Evolutionary conservation across 1,140 invertebrate species (phyloP), one percentile per base, ranked within the genome.

Genomic region (Habropoda laboriosa): DNA sequence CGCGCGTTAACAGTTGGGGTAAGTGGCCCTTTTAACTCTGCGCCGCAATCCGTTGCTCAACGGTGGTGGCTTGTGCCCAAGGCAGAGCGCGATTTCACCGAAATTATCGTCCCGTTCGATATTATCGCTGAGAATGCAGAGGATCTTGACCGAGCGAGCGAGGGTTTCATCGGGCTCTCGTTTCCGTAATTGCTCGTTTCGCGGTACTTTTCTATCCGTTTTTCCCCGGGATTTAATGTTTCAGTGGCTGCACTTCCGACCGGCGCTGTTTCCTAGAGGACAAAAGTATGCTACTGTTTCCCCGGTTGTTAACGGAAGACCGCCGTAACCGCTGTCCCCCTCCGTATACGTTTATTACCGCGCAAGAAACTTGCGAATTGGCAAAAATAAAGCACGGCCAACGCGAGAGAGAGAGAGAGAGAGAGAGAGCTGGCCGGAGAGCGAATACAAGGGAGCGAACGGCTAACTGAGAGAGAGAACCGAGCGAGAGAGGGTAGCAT

Each of bases 401-500:
- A 45, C 40, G 27, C n/a, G n/a, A n/a, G n/a, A n/a, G n/a, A n/a
- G n/a, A n/a, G n/a, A n/a, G n/a, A n/a, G n/a, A n/a, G n/a, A n/a
- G n/a, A n/a, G n/a, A n/a, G n/a, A n/a, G n/a, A 40, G 45, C 32
- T 24, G 35, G 3, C 35, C 13, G 45, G 27, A 16, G 40, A 21
- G 64, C 12, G 64, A 35, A 45, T n/a, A 27, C 51, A 18, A 30
- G 64, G 24, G 38, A 47, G 32, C 24, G 21, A 40, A 70, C 18
- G 38, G 55, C n/a, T n/a, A n/a, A 45, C 47, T n/a, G 32, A 12
- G 13, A 2, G 45, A 18, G 40, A n/a, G 40, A 47, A 66, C 5
- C 49, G 24, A 57, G 71, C 24, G 35, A 66, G 68, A 82, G 74
- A 82, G 75, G 64, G 79, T 86, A 86, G 87, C 90, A 91, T 91